phyloP scores from a whole-genome alignment of 2,888 invertebrate genomes.

The Tipula lateralis region DNA sequence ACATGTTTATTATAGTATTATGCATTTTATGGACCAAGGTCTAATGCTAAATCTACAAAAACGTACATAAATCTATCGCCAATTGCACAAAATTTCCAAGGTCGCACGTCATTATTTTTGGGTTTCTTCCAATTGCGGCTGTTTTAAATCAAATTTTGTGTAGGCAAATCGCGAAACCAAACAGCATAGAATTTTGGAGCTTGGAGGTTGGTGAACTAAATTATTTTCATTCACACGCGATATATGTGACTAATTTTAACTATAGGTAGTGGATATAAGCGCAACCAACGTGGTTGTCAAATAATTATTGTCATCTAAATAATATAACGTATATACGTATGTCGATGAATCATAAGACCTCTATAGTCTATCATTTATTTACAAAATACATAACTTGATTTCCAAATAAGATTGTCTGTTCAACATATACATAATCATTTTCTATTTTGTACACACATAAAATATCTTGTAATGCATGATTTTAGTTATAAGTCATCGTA shows the following conservation, averaged over 20 bases:
- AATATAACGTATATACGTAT: no score
- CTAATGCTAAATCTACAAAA: neutral
- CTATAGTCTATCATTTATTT: no score
- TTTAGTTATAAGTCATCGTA: no score
- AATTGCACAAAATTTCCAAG: neutral
- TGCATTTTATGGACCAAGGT: neutral
- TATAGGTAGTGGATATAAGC: neutral
- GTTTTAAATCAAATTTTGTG: neutral
- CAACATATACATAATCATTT: no score
- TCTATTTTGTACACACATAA: no score
- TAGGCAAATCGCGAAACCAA: neutral
- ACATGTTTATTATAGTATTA: neutral
- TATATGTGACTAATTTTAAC: neutral
- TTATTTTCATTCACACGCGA: neutral
- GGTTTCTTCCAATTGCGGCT: neutral
- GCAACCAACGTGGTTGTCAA: neutral
- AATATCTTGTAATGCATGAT: no score
- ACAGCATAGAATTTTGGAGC: neutral
- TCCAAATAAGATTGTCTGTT: no score
- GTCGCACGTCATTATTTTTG: neutral
- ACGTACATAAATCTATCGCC: neutral
- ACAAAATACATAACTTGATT: no score
- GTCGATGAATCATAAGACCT: no score
- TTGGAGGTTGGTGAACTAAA: conserved; percentile 1
- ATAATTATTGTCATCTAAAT: neutral